These are phyloP conservation scores for Pollenia labialis DNA, from an alignment of 2,888 invertebrate species.

Conservation along the genomic window DNA sequence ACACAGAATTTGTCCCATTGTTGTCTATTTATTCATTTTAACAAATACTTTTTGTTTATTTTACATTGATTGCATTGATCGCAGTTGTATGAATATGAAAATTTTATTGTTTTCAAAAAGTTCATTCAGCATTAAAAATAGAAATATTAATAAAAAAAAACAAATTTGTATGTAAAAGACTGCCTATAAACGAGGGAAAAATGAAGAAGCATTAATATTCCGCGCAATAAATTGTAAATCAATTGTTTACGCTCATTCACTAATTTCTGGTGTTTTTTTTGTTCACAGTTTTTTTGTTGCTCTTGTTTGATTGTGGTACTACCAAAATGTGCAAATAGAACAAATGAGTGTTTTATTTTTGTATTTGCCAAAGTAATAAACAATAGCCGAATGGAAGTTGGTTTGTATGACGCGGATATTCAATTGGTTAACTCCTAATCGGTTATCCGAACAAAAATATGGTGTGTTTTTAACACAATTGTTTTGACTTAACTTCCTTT, in stretches of 20 bases:
- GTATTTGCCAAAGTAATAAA: slow-evolving; percentile 54
- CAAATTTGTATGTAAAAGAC: slow-evolving; percentile 14
- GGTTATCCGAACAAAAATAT: background rate
- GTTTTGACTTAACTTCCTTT: too few relatives aligned
- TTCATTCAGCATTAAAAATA: slow-evolving; percentile 38
- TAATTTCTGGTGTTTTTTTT: slow-evolving; percentile 51
- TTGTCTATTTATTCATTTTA: slow-evolving; percentile 61
- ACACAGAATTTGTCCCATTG: slow-evolving; percentile 44
- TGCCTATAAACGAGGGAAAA: slow-evolving; percentile 12
- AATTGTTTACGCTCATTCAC: slow-evolving; percentile 58
- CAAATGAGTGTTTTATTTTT: slow-evolving; percentile 44
- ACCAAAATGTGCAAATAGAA: slow-evolving; percentile 52
- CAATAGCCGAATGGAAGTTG: slow-evolving; percentile 21
- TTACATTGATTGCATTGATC: slow-evolving; percentile 66
- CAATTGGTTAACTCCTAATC: background rate
- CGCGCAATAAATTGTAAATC: slow-evolving; percentile 63
- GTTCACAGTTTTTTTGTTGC: slow-evolving; percentile 7
- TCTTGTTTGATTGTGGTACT: slow-evolving; percentile 14
- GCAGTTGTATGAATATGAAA: slow-evolving; percentile 63
- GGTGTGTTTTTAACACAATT: too few relatives aligned
- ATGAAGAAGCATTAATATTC: slow-evolving; percentile 32
- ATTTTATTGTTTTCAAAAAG: slow-evolving; percentile 65
- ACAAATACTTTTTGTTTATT: slow-evolving; percentile 65
- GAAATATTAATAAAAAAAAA: slow-evolving; percentile 21
- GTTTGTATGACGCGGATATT: background rate